These are phyloP conservation scores for Cyanoramphus novaezelandiae DNA, from an alignment of 2,113 vertebrate species.

Conservation along the genomic window DNA sequence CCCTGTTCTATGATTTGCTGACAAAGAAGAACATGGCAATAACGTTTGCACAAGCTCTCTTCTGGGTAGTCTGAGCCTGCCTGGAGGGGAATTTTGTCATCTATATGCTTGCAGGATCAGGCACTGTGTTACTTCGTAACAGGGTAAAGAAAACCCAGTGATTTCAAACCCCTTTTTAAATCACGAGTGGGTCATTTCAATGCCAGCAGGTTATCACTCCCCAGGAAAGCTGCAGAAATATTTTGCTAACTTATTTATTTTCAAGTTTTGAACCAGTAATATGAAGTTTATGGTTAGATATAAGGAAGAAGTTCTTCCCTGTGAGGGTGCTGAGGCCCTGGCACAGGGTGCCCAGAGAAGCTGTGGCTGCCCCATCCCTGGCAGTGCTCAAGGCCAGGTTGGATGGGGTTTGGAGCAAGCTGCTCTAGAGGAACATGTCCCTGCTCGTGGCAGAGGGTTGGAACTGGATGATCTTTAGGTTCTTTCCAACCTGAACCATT, in stretches of 20 bases:
- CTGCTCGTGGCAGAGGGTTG: neutral
- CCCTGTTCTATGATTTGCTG: neutral
- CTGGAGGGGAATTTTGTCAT: neutral
- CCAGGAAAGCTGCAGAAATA: neutral
- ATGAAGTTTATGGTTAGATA: neutral
- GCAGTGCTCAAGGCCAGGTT: neutral
- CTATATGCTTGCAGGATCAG: neutral
- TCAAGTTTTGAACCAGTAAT: neutral
- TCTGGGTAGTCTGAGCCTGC: neutral
- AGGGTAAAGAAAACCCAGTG: neutral
- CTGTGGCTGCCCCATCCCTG: neutral
- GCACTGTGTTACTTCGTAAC: rapidly evolving
- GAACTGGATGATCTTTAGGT: neutral
- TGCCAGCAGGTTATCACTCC: neutral
- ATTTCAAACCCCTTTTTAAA: neutral
- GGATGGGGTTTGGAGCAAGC: neutral
- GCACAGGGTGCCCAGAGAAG: neutral
- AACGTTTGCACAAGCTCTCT: neutral
- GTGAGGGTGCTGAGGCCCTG: neutral
- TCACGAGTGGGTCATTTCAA: neutral
- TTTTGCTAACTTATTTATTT: neutral
- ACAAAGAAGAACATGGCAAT: neutral
- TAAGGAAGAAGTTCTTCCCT: neutral
- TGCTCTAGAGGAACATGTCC: neutral
- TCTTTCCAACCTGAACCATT: neutral